Percentiles rank a stretch among this genome's conserved stretches.
These are phyloP conservation scores for Papilio helenus DNA, from an alignment of 1,140 invertebrate genomes.

Conservation along the genomic window DNA sequence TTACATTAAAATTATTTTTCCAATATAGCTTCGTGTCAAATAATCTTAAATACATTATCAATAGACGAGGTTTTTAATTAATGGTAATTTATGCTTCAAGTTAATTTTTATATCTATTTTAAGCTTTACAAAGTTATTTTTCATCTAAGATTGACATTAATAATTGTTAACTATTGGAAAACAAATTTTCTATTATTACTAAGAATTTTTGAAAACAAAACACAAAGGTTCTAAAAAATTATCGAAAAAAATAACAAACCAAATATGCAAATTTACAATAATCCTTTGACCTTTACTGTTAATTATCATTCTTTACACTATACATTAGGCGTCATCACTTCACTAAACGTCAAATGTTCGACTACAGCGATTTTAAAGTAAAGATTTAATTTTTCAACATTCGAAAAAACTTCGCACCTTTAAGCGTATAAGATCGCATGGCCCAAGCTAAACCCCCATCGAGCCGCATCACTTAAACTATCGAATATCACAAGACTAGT, in stretches of 20 bases:
- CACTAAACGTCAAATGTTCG: not conserved
- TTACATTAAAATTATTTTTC: not conserved
- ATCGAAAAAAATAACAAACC: not conserved
- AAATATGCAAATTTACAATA: not conserved
- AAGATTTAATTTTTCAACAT: not conserved
- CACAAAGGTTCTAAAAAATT: not conserved
- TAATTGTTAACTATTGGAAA: no score
- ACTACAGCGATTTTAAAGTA: conserved; percentile 10
- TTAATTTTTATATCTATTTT: not conserved
- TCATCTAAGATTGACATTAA: no score
- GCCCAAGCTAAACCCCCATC: conserved; percentile 26
- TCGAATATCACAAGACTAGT: conserved; percentile 64
- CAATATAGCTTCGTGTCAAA: not conserved
- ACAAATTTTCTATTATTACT: not conserved
- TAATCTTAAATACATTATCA: not conserved
- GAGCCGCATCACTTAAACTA: conserved; percentile 52
- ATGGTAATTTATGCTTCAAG: not conserved
- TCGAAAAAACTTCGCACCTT: conserved; percentile 2
- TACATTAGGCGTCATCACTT: not conserved
- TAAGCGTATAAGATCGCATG: conserved; percentile 30
- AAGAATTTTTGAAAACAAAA: not conserved
- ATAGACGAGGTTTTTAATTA: not conserved
- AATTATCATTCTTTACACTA: not conserved
- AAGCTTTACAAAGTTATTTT: not conserved
- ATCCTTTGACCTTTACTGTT: not conserved